Base-by-base conservation (phyloP, 2,888 invertebrate species). In the Tribolium freemani region DNA sequence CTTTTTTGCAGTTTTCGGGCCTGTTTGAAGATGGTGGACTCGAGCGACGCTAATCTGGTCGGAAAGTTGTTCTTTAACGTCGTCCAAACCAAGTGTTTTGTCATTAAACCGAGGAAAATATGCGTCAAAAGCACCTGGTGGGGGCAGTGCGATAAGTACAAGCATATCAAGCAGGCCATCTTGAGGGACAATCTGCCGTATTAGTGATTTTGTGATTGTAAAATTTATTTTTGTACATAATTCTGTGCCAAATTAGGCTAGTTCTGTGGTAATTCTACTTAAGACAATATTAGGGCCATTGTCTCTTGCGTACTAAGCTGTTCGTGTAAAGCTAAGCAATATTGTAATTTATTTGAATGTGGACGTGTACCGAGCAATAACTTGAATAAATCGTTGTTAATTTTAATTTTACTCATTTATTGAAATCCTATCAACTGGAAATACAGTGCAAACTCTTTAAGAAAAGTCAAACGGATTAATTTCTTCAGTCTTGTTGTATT, bases 1-100 rank as follows among this genome's bases (percentile, higher is more conserved):
- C 16, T 61, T 53, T 50, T 26, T 54, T 66, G 21, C 89, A 98
- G 98, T 82, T 98, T 98, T 86, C 93, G 97, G 73, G 93, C 96
- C 11, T 98, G 98, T 84, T 88, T 98, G 77, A 96, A 96, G 86
- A 91, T 95, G 87, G 94, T 96, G 0, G 92, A 92, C 78, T 95
- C 95, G 0, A 93, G 94, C 4, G 93, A 96, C 6, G 94, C 97
- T 5, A 95, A 95, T 84, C 90, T 96, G 87, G 96, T 97, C 66
- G 97, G 97, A 2, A 95, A 94, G 82, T 88, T 98, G 31, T 98
- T 96, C 89, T 98, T 98, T 91, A 96, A 98, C 87, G 90, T 97
- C 51, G 93, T 98, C n/a, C 96, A 96, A 84, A 95, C 96, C 0
- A 94, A 96, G 84, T 98, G 98, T 83, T 98, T 98, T 87, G 90